Evolutionary conservation across 1,140 invertebrate species (phyloP), one percentile per base, ranked within the genome.

Genomic region (Diabrotica undecimpunctata): DNA sequence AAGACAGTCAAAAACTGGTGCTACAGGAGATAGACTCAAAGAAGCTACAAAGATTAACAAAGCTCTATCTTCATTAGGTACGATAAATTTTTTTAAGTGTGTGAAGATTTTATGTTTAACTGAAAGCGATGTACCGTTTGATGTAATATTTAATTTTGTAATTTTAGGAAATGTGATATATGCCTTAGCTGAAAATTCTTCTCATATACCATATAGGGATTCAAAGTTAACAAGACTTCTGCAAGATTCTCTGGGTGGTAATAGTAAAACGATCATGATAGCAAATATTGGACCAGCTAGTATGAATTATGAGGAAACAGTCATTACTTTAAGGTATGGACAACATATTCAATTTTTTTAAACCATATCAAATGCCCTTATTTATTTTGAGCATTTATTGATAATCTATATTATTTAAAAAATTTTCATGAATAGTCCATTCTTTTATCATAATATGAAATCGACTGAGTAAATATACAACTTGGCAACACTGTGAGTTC

Each of bases 221-320:
- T 96, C 94, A 5, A 98, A 98, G 82, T 82, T 98, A 51, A 98
- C 95, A 0, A 83, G 95, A 56, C 83, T 97, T 39, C 81, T 98
- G 55, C 94, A 97, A 83, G 95, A 97, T 82, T 97, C 94, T 0
- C 81, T 97, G 9, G 95, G 95, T 66, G 95, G 95, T 8, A 98
- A 98, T 83, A 94, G 95, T 52, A 96, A 95, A 79, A 98, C 95
- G 10, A 91, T 97, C 41, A 98, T 98, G 95, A 93, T 98, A 37
- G 95, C 96, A 12, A 97, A 96, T 79, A 92, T 98, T 73, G 95
- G 95, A 7, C 96, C 96, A n/a, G 94, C 96, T 6, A 89, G 87
- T 71, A 96, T 94, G 81, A 98, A 98, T 81, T 96, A 93, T 80
- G 96, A 98, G 75, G 96, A 98, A 83, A 96, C 94, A 35, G 82